Evolutionary conservation across 1,140 invertebrate species (phyloP).

Genomic region (Drosophila grimshawi): DNA sequence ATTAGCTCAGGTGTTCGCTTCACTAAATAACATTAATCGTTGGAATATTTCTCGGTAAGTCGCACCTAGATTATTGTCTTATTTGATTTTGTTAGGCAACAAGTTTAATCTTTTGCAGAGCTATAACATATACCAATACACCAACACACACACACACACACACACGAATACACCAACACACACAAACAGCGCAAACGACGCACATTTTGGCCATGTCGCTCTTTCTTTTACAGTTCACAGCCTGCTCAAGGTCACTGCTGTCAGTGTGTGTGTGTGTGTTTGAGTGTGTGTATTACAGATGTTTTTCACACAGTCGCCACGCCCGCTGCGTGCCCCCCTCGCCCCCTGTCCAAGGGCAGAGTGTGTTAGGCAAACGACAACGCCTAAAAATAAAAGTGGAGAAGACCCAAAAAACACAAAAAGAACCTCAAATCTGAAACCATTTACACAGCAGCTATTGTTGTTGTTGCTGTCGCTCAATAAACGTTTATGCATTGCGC

Average conservation of each 20-base stretch:
- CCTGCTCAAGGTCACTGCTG: constrained; percentile 72
- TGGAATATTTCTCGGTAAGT: too few relatives aligned
- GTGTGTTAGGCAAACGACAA: constrained; percentile 25
- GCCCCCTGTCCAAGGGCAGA: constrained; percentile 34
- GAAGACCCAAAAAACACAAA: not conserved
- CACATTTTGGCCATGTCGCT: constrained; percentile 18
- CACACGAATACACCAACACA: constrained; percentile 19
- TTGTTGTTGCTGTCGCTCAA: constrained; percentile 45
- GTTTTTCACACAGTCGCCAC: constrained; percentile 42
- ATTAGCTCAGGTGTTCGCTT: too few relatives aligned
- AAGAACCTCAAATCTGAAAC: constrained; percentile 7
- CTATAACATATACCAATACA: constrained; percentile 17
- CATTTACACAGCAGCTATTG: constrained; percentile 39
- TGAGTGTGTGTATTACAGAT: constrained; percentile 63
- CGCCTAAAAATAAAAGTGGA: constrained; percentile 19
- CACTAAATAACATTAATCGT: too few relatives aligned
- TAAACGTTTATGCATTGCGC: constrained; percentile 62
- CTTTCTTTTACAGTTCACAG: constrained; percentile 56
- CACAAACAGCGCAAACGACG: constrained; percentile 16
- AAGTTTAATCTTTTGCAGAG: constrained; percentile 15
- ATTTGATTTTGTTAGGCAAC: constrained; percentile 9
- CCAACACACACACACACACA: constrained; percentile 12
- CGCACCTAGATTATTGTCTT: too few relatives aligned
- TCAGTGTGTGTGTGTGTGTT: constrained; percentile 39
- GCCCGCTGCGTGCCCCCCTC: constrained; percentile 23